Conservation (phyloP, 1,140 invertebrate species). For the Caenorhabditis tropicalis region DNA sequence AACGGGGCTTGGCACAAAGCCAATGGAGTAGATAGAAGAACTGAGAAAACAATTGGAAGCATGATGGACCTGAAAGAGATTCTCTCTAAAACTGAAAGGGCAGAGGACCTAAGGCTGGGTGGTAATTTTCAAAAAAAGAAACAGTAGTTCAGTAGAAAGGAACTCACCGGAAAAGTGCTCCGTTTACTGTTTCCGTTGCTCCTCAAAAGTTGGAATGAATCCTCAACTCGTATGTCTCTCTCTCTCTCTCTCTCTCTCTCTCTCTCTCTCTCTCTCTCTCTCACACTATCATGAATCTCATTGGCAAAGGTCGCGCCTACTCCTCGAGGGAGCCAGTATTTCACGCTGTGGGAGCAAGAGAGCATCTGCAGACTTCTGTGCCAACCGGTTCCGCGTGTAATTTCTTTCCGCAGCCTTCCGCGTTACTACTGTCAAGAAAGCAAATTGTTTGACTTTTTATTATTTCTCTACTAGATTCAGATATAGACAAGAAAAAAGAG, state of each 20-base stretch:
- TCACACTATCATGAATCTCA: not conserved
- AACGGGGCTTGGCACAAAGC: conserved; percentile 31
- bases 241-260: too few relatives aligned
- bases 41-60: not conserved
- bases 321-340: not conserved
- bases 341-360: not conserved
- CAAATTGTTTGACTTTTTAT: conserved; percentile 16
- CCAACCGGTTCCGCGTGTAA: not conserved
- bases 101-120: too few relatives aligned
- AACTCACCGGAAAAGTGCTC: too few relatives aligned
- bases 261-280: too few relatives aligned
- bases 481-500: not conserved
- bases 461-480: not conserved
- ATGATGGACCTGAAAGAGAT: not conserved
- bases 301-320: conserved; percentile 28
- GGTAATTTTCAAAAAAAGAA: too few relatives aligned
- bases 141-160: too few relatives aligned
- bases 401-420: too few relatives aligned
- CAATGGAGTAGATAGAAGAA: not conserved
- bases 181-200: too few relatives aligned
- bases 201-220: too few relatives aligned
- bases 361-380: not conserved
- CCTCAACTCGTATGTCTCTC: too few relatives aligned
- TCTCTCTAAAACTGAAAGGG: too few relatives aligned
- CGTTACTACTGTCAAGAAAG: not conserved